Percentiles rank a stretch among this genome's conserved stretches.
Conservation (phyloP, 2,797 vertebrate genomes). For the Fratercula arctica region DNA sequence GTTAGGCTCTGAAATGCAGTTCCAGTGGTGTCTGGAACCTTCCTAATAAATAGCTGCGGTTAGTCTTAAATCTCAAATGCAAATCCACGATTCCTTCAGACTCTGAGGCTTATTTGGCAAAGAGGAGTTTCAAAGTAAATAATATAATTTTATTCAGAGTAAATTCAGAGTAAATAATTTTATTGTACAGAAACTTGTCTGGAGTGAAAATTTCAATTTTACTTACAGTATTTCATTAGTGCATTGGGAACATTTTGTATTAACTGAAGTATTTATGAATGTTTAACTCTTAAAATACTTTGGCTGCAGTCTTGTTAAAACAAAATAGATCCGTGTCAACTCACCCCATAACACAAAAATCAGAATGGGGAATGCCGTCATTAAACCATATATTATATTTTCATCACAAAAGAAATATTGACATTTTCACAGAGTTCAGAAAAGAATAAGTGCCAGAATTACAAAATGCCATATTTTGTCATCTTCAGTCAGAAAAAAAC, state of each 20-base stretch:
- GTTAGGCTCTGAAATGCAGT: not conserved
- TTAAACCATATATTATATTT: not conserved
- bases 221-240: not conserved
- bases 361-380: not conserved
- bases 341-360: not conserved
- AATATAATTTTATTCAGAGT: not conserved
- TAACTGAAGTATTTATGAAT: not conserved
- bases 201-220: not conserved
- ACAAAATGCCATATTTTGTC: not conserved
- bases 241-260: not conserved
- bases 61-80: not conserved
- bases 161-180: not conserved
- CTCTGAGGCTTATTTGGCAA: not conserved
- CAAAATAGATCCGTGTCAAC: not conserved
- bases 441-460: not conserved
- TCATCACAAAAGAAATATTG: not conserved
- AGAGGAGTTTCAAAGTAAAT: not conserved
- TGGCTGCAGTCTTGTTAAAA: not conserved
- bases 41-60: not conserved
- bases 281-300: not conserved
- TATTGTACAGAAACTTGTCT: not conserved
- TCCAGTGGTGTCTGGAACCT: not conserved
- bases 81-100: not conserved
- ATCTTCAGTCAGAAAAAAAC: not conserved
- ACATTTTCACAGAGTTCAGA: not conserved